Evolutionary conservation across 2,797 vertebrate genomes (phyloP).

Genomic region (Anomalospiza imberbis): DNA sequence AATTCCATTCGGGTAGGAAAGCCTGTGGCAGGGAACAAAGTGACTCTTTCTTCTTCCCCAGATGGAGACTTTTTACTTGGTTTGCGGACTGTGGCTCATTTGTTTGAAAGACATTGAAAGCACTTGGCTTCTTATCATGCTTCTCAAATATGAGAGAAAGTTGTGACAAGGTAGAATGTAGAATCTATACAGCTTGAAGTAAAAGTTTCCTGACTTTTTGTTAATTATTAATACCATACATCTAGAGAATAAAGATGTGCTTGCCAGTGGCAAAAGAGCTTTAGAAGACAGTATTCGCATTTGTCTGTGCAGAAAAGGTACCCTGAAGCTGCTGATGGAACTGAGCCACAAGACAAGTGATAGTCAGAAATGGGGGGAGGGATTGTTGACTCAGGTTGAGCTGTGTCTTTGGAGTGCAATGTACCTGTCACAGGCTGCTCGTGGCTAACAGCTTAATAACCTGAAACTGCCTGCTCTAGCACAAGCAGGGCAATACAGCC

Average conservation of each 20-base stretch:
- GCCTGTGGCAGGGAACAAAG: background rate
- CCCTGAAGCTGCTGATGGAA: background rate
- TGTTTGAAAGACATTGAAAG: background rate
- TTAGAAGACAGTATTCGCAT: background rate
- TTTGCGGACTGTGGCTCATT: background rate
- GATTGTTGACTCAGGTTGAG: background rate
- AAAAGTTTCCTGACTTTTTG: background rate
- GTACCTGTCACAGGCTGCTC: background rate
- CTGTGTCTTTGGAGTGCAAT: background rate
- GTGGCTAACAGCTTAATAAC: background rate
- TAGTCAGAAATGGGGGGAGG: background rate
- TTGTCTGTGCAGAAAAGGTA: background rate
- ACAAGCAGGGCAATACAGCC: background rate
- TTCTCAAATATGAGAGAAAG: background rate
- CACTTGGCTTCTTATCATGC: background rate
- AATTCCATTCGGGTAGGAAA: constrained; percentile 1
- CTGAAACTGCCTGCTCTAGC: background rate
- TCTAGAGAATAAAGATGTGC: background rate
- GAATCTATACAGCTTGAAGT: background rate
- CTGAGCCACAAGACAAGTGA: background rate
- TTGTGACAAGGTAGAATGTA: background rate
- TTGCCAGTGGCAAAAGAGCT: background rate
- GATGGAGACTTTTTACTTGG: background rate
- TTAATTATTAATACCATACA: background rate
- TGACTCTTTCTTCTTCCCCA: background rate